phyloP scores from a whole-genome alignment of 2,797 vertebrate genomes.

The Semotilus atromaculatus region DNA sequence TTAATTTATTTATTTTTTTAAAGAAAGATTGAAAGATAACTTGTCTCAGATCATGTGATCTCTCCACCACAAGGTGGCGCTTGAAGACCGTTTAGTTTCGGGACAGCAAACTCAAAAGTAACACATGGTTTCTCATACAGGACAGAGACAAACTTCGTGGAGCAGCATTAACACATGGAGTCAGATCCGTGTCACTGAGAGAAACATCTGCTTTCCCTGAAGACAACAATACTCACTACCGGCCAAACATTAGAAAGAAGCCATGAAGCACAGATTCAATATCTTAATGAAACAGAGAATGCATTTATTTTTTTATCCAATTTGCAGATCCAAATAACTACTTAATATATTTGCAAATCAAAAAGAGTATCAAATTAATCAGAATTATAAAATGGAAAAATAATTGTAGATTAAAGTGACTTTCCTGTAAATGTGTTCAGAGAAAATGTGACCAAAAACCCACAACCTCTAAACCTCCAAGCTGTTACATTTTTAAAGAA shows the following conservation, averaged over 20 bases:
- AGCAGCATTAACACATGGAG: conserved; percentile 47
- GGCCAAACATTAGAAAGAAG: neutral
- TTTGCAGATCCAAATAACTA: neutral
- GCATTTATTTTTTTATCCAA: neutral
- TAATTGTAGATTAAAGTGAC: neutral
- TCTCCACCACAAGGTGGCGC: conserved; percentile 50
- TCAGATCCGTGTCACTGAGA: neutral
- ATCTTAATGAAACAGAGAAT: neutral
- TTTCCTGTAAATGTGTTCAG: neutral
- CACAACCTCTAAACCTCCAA: conserved; percentile 18
- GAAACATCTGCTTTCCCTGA: neutral
- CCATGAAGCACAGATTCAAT: neutral
- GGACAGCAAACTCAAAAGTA: neutral
- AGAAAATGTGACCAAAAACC: conserved; percentile 18
- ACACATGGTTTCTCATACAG: conserved; percentile 40
- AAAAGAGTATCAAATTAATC: neutral
- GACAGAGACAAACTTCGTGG: conserved; percentile 53
- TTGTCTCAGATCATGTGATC: neutral
- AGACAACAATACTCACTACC: neutral
- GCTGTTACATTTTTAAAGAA: conserved; percentile 11
- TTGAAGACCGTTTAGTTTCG: neutral
- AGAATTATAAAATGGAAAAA: neutral
- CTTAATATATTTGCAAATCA: neutral
- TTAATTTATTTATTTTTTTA: neutral
- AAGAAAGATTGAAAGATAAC: neutral